phyloP scores from a whole-genome alignment of 2,797 vertebrate species.

The Lycodopsis pacificus region DNA sequence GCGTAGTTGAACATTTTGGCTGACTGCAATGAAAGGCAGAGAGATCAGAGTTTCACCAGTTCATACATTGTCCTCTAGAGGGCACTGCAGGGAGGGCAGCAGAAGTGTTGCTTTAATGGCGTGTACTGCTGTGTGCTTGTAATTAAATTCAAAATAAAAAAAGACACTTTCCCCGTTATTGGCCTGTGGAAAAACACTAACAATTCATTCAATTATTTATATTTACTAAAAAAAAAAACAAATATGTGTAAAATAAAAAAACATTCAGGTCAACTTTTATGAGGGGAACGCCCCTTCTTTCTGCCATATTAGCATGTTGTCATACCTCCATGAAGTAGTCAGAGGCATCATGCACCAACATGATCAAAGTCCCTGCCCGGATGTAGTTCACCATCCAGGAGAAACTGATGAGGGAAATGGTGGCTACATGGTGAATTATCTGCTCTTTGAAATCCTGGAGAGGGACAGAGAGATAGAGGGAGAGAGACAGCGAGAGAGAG shows the following conservation, averaged over 20 bases:
- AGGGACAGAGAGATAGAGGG: not conserved
- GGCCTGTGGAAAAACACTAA: not conserved
- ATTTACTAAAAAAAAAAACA: not conserved
- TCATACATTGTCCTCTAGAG: slow-evolving; percentile 56
- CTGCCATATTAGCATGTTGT: not conserved
- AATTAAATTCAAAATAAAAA: not conserved
- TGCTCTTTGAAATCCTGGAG: slow-evolving; percentile 95
- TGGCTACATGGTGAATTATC: slow-evolving; percentile 94
- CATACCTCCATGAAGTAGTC: slow-evolving; percentile 95
- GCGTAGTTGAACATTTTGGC: slow-evolving; percentile 99
- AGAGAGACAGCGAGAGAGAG: not conserved
- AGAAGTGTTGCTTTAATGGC: not conserved
- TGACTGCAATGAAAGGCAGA: slow-evolving; percentile 77
- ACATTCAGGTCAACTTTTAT: not conserved
- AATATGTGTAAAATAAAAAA: not conserved
- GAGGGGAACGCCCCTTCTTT: not conserved
- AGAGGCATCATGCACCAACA: slow-evolving; percentile 92
- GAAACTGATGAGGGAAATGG: slow-evolving; percentile 93
- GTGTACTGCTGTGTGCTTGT: not conserved
- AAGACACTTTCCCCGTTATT: not conserved
- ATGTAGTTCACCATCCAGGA: slow-evolving; percentile 97
- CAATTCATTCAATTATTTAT: not conserved
- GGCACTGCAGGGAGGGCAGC: slow-evolving; percentile 48
- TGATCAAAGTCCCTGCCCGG: slow-evolving; percentile 93
- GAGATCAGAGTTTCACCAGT: slow-evolving; percentile 10